These are phyloP conservation scores for Cerastoderma edule DNA, from an alignment of 2,888 invertebrate genomes.

Conservation along the genomic window DNA sequence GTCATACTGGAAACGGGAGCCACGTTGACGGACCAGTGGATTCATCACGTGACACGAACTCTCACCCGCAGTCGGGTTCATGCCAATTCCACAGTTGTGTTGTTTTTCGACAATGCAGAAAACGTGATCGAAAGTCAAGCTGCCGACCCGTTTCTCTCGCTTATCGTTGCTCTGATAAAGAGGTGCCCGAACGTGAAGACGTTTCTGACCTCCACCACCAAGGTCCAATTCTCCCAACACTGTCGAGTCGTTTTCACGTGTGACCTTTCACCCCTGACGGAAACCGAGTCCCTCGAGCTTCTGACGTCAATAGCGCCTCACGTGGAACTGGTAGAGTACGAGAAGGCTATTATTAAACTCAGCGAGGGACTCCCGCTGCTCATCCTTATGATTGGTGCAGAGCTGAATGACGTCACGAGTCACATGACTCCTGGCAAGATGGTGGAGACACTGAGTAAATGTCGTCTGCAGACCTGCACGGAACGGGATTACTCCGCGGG, in stretches of 20 bases:
- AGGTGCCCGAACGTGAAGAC: constrained; percentile 46
- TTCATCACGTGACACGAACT: background rate
- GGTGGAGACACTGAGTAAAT: constrained; percentile 51
- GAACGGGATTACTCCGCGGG: constrained; percentile 51
- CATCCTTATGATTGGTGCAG: constrained; percentile 56
- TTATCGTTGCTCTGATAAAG: constrained; percentile 30
- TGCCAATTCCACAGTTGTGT: no score
- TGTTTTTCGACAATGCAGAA: constrained; percentile 68
- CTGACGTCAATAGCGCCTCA: constrained; percentile 37
- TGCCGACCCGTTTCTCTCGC: constrained; percentile 32
- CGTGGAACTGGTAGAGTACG: constrained; percentile 51
- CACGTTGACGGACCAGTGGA: constrained; percentile 5
- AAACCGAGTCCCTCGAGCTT: constrained; percentile 46
- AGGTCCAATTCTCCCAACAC: constrained; percentile 30
- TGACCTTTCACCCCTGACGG: constrained; percentile 41
- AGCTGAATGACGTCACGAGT: constrained; percentile 51
- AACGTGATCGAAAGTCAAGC: constrained; percentile 47
- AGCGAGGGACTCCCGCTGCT: constrained; percentile 63
- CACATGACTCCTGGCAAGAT: constrained; percentile 55
- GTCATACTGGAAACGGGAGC: constrained; percentile 17
- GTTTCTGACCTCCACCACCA: constrained; percentile 60
- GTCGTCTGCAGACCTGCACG: constrained; percentile 57
- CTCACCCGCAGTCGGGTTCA: no score
- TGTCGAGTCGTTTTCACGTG: constrained; percentile 28
- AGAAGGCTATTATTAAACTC: constrained; percentile 50